Conservation (phyloP, 2,113 vertebrate genomes). For the Sakesphorus luctuosus region DNA sequence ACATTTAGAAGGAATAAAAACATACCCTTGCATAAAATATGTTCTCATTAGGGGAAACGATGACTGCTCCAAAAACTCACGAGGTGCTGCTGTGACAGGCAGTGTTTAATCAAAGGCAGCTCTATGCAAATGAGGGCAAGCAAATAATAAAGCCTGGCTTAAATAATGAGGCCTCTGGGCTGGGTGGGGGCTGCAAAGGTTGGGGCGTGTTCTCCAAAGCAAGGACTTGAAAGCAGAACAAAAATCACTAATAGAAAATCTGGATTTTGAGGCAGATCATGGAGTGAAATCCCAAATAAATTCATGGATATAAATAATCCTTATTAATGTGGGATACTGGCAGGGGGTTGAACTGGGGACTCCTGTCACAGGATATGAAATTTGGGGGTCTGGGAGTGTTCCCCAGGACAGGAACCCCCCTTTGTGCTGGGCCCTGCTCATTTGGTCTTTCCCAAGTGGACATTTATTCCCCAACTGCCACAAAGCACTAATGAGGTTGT, state of each 20-base stretch:
- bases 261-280: background rate
- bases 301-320: background rate
- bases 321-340: background rate
- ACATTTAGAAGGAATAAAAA: background rate
- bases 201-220: background rate
- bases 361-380: background rate
- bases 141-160: background rate
- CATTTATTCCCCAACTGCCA: background rate
- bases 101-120: constrained; percentile 29
- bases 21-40: background rate
- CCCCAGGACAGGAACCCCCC: background rate
- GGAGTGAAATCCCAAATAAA: background rate
- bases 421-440: rapidly evolving
- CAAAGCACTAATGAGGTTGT: background rate
- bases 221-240: background rate
- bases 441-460: too few relatives aligned
- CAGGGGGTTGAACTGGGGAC: background rate
- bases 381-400: too few relatives aligned
- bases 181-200: background rate
- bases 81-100: background rate
- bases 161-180: background rate
- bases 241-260: background rate
- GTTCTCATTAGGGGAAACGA: constrained; percentile 1
- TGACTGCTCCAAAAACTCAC: background rate
- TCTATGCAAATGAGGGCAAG: constrained; percentile 14